Evolutionary conservation across 2,797 vertebrate genomes (phyloP).

Genomic region (Podarcis siculus): DNA sequence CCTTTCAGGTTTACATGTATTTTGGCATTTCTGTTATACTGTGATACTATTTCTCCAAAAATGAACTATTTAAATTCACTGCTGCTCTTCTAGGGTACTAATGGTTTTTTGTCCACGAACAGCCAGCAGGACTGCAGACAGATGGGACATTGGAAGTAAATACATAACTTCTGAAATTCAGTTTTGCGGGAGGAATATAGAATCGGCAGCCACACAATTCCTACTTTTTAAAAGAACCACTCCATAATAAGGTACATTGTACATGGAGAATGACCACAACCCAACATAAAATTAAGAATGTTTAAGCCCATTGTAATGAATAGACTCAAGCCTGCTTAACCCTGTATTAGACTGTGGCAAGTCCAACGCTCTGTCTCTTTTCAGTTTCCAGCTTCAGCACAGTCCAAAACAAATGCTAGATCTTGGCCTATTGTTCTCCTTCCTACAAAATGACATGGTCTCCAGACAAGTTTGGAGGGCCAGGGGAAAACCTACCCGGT

Average conservation of each 20-base stretch:
- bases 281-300: neutral
- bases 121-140: slow-evolving; percentile 2
- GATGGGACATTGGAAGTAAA: slow-evolving; percentile 28
- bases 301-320: neutral
- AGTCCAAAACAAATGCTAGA: too few relatives aligned
- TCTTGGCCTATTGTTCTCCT: too few relatives aligned
- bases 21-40: slow-evolving; percentile 16
- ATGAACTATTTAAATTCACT: slow-evolving; percentile 14
- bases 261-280: neutral
- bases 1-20: neutral
- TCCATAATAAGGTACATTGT: neutral
- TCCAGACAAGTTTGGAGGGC: too few relatives aligned
- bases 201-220: neutral
- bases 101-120: neutral
- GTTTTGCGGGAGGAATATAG: slow-evolving; percentile 11
- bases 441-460: too few relatives aligned
- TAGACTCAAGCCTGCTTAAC: neutral
- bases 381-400: too few relatives aligned
- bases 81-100: neutral
- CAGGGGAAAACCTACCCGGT: too few relatives aligned
- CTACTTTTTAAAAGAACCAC: neutral
- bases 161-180: neutral
- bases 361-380: too few relatives aligned
- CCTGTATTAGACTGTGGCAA: neutral
- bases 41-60: slow-evolving; percentile 14